Conservation (phyloP, 2,888 invertebrate species). For the Cheiracanthium punctorium region DNA sequence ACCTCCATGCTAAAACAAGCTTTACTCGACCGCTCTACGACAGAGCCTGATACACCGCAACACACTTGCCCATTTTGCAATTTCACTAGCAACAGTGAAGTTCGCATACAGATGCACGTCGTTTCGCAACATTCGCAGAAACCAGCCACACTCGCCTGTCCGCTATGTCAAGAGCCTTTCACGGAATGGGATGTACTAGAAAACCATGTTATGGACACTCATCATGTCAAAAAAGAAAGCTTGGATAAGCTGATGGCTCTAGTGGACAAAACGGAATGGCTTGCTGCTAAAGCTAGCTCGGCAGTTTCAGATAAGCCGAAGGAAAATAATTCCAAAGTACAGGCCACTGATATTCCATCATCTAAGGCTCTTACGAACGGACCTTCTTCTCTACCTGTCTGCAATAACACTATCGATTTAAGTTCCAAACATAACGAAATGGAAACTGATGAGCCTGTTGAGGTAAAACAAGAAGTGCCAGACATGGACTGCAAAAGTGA, state of each 20-base stretch:
- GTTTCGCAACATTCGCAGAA: constrained; percentile 80
- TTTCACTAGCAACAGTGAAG: constrained; percentile 83
- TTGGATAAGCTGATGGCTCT: constrained; percentile 89
- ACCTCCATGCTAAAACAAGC: constrained; percentile 73
- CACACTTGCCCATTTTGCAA: constrained; percentile 84
- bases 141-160: constrained; percentile 79
- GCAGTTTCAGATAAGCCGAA: not conserved
- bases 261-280: constrained; percentile 83
- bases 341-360: not conserved
- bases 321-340: not conserved
- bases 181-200: constrained; percentile 87
- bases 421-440: not conserved
- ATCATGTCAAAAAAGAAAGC: constrained; percentile 90
- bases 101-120: constrained; percentile 84
- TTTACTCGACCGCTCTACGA: constrained; percentile 62
- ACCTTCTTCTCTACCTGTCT: not conserved
- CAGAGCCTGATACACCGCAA: not conserved
- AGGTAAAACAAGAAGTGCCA: constrained; percentile 49
- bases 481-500: constrained; percentile 47
- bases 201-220: constrained; percentile 93
- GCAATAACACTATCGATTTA: not conserved
- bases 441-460: constrained; percentile 29
- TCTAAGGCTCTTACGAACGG: constrained; percentile 33
- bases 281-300: constrained; percentile 25
- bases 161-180: constrained; percentile 93